Conservation (phyloP, 92 coral and sea anemone genomes). For the Zoanthus gigantus region DNA sequence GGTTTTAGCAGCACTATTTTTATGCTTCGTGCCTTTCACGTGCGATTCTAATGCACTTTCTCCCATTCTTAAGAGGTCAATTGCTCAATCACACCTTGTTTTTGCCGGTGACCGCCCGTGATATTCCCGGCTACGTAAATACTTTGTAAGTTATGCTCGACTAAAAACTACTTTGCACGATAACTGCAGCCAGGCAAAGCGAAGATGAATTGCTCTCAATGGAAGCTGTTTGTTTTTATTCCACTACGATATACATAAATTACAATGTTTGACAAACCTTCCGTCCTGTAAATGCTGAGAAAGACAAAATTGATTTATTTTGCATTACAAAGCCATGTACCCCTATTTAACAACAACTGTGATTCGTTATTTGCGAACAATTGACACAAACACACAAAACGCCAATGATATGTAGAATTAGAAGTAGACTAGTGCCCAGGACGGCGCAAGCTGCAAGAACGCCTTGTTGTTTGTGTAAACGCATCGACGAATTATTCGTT, state of each 20-base stretch:
- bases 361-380: background rate
- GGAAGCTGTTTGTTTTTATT: background rate
- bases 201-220: background rate
- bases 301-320: background rate
- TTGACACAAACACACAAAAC: background rate
- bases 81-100: constrained; percentile 10
- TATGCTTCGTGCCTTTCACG: constrained; percentile 8
- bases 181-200: background rate
- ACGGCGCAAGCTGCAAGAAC: constrained; percentile 13
- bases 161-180: background rate
- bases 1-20: constrained; percentile 11
- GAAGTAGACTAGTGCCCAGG: background rate
- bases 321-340: background rate
- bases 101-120: background rate
- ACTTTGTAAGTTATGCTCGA: background rate
- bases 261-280: background rate
- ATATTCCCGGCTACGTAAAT: constrained; percentile 11
- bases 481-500: background rate
- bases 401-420: background rate
- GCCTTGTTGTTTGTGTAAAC: constrained; percentile 14
- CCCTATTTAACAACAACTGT: background rate
- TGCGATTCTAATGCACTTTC: constrained; percentile 11
- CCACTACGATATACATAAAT: background rate
- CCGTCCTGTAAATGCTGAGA: background rate
- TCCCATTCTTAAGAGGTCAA: background rate